Evolutionary conservation across 2,888 invertebrate genomes (phyloP).

Genomic region (Nematopogon swammerdamellus): DNA sequence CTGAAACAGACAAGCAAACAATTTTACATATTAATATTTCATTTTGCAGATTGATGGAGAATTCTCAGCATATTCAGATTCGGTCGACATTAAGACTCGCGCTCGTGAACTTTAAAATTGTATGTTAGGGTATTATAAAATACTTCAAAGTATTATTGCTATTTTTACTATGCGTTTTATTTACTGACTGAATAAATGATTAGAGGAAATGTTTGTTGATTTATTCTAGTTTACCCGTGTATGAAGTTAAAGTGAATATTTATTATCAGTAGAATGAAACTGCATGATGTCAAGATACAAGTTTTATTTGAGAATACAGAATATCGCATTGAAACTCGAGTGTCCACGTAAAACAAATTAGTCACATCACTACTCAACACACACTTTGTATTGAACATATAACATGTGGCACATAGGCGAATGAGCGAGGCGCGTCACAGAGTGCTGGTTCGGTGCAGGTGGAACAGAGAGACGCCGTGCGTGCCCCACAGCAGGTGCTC

Average conservation of each 20-base stretch:
- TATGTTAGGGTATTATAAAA: not conserved
- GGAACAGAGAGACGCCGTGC: conserved; percentile 62
- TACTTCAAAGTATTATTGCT: not conserved
- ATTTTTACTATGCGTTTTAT: not conserved
- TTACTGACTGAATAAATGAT: not conserved
- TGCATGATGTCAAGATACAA: not conserved
- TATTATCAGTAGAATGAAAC: not conserved
- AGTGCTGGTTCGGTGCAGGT: conserved; percentile 22
- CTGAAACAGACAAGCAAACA: conserved; percentile 51
- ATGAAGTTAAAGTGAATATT: not conserved
- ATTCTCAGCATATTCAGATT: not conserved
- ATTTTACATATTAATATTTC: conserved; percentile 30
- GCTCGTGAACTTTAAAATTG: not conserved
- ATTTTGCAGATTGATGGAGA: conserved; percentile 35
- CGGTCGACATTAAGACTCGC: not conserved
- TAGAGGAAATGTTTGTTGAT: not conserved
- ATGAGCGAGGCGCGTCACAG: not conserved
- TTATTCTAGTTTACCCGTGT: not conserved
- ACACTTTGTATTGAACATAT: not conserved
- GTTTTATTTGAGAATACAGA: not conserved
- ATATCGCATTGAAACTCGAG: not conserved
- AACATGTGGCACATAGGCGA: not conserved
- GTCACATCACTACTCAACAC: not conserved
- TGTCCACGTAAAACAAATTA: not conserved
- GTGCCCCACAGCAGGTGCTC: conserved; percentile 61